Conservation (phyloP, 1,140 invertebrate species). For the Pseudomyrmex sp. region DNA sequence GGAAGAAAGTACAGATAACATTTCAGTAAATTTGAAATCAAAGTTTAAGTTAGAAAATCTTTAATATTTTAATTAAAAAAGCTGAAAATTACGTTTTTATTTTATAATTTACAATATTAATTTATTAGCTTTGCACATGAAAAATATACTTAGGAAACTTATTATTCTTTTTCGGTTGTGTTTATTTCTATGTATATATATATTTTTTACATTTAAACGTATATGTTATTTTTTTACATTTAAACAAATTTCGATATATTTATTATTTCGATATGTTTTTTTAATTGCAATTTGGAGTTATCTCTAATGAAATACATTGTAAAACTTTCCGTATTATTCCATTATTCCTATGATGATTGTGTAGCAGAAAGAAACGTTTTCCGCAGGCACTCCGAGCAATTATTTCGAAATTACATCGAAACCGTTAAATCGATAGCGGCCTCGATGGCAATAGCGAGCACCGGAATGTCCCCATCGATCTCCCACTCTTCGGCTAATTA, state of each 20-base stretch:
- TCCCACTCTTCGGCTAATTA: slow-evolving; percentile 22
- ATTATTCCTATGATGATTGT: slow-evolving; percentile 6
- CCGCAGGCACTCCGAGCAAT: background rate
- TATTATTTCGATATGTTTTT: no score
- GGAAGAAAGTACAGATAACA: background rate
- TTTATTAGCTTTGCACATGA: background rate
- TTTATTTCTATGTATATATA: background rate
- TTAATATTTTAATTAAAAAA: no score
- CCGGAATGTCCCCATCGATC: background rate
- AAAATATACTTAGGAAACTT: background rate
- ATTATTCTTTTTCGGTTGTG: background rate
- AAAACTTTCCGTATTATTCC: slow-evolving; percentile 14
- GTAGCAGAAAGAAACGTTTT: background rate
- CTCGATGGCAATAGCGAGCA: background rate
- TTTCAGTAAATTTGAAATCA: background rate
- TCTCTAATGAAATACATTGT: background rate
- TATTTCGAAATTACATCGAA: background rate
- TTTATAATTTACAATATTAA: background rate
- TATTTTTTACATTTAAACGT: background rate
- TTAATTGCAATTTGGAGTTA: background rate
- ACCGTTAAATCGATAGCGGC: slow-evolving; percentile 14
- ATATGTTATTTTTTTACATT: background rate
- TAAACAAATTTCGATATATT: background rate
- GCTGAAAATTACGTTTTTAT: no score
- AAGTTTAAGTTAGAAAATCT: background rate